Conservation (phyloP, 1,140 invertebrate species). For the Geopemphigus sp. region DNA sequence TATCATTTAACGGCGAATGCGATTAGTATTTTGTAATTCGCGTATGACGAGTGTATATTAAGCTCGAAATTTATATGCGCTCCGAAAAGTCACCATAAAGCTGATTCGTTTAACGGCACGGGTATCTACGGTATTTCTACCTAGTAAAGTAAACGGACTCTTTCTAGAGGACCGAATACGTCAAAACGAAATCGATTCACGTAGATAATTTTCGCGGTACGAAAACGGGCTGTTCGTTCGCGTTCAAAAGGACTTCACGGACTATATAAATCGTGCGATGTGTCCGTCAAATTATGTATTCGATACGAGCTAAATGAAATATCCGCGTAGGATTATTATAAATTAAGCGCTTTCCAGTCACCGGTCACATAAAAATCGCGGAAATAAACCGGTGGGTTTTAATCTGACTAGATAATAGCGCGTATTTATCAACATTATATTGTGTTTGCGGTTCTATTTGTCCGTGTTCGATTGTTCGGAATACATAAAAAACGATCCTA, state of each 20-base stretch:
- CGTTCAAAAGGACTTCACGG: neutral
- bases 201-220: neutral
- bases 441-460: neutral
- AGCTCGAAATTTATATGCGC: neutral
- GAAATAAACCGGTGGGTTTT: too few relatives aligned
- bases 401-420: too few relatives aligned
- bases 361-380: too few relatives aligned
- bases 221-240: neutral
- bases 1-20: neutral
- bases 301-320: neutral
- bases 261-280: neutral
- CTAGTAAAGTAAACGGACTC: too few relatives aligned
- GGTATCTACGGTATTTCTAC: neutral
- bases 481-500: slow-evolving; percentile 12
- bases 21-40: neutral
- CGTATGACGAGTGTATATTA: neutral
- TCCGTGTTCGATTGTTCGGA: neutral
- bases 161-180: neutral
- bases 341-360: too few relatives aligned
- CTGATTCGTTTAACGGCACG: slow-evolving; percentile 6
- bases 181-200: neutral
- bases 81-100: neutral
- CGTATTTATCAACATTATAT: too few relatives aligned
- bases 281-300: neutral
- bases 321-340: neutral